Evolutionary conservation across 2,797 vertebrate genomes (phyloP), one percentile per base, ranked within the genome.

Genomic region (Ctenosaura bakeri): DNA sequence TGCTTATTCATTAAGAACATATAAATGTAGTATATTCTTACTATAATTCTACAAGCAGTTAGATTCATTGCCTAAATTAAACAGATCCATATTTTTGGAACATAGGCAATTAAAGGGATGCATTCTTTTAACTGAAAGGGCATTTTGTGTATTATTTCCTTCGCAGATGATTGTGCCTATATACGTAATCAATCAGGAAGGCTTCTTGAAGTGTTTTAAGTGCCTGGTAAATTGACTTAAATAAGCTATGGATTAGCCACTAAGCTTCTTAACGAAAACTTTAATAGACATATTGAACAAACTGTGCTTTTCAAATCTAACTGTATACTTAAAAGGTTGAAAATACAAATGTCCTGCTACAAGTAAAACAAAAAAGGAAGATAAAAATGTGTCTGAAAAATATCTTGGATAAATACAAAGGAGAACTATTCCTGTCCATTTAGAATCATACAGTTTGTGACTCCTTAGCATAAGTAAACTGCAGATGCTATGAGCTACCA

Each of bases 181-280:
- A 81, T 0, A 0, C 1, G 64, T 83, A 87, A 89, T 89, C n/a
- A 76, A 38, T 78, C 62, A 88, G 26, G 79, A 88, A 24, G 1
- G 4, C 2, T 8, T 87, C 77, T 66, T 86, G 82, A 52, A 80
- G 26, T 56, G 4, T 85, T 92, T 93, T 83, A 88, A 66, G 38
- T 84, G 7, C 20, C 88, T 93, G 29, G 54, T 73, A 91, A 88
- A 91, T 83, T 92, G 69, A 79, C 52, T 88, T 88, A 18, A 35
- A 88, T 85, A 89, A 79, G 71, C 73, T 86, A 85, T 10, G 9
- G 24, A 83, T 90, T 6, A 87, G 0, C 56, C 38, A 90, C 89
- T 89, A 87, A 22, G 50, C 64, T 85, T 64, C 83, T 50, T 85
- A 83, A 87, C 62, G 56, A 66, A 87, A 90, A 62, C 79, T 91